Conservation (phyloP, 2,797 vertebrate genomes). For the Poeciliopsis paucimaculata region DNA sequence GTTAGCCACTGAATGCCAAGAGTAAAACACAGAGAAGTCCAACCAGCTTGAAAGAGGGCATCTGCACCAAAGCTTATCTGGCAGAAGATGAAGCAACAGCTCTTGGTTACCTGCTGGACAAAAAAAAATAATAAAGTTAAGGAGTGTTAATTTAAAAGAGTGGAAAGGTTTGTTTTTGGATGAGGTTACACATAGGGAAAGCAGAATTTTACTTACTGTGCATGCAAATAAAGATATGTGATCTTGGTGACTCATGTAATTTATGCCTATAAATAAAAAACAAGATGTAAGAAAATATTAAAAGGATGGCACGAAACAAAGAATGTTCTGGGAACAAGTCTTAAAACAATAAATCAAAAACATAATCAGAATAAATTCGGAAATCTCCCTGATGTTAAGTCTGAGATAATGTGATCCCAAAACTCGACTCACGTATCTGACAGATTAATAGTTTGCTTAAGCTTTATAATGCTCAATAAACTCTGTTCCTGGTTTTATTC, state of each 20-base stretch:
- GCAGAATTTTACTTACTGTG: not conserved
- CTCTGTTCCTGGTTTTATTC: no score
- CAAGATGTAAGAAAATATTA: not conserved
- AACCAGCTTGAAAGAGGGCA: not conserved
- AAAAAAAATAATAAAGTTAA: not conserved
- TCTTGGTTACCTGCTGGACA: not conserved
- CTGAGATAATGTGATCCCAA: not conserved
- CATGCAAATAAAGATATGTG: not conserved
- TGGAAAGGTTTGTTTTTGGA: not conserved
- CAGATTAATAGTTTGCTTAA: not conserved
- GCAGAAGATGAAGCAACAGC: not conserved
- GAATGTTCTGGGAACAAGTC: not conserved
- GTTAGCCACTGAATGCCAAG: not conserved
- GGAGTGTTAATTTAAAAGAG: not conserved
- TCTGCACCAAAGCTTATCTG: not conserved
- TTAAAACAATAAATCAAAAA: not conserved
- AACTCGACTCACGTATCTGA: not conserved
- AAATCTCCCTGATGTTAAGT: not conserved
- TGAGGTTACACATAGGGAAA: not conserved
- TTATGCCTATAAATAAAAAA: not conserved
- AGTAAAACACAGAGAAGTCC: not conserved
- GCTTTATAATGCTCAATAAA: no score
- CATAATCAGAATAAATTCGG: not conserved
- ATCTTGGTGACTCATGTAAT: not conserved
- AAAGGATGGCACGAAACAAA: not conserved